Percentiles rank a stretch among this genome's conserved stretches.
These are phyloP conservation scores for Tragopan temminckii DNA, from an alignment of 2,797 vertebrate species.

Conservation along the genomic window DNA sequence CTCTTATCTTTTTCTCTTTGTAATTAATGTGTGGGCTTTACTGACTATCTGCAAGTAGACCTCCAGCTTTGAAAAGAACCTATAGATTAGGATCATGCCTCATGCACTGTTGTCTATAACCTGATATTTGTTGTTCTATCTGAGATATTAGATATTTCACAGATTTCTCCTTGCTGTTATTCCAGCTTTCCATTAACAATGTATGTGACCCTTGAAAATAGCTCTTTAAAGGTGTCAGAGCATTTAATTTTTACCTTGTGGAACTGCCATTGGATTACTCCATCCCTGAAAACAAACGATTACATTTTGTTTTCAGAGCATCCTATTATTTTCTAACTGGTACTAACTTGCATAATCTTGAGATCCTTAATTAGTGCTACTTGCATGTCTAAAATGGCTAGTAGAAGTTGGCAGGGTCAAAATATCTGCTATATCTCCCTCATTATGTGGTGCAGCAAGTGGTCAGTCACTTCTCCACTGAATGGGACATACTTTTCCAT, in stretches of 20 bases:
- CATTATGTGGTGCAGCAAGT: not conserved
- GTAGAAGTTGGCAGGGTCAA: not conserved
- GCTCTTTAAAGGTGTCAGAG: constrained; percentile 20
- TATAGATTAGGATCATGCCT: constrained; percentile 4
- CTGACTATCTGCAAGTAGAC: constrained; percentile 48
- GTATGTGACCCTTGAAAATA: constrained; percentile 28
- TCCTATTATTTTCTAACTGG: constrained; percentile 4
- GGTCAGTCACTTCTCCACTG: not conserved
- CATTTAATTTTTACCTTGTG: constrained; percentile 22
- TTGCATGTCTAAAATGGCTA: not conserved
- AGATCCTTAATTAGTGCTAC: not conserved
- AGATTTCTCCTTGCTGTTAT: not conserved
- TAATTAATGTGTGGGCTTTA: constrained; percentile 69
- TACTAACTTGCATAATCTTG: not conserved
- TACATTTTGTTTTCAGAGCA: constrained; percentile 49
- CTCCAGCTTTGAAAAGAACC: constrained; percentile 47
- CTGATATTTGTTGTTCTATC: constrained; percentile 39
- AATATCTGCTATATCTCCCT: not conserved
- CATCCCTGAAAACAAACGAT: not conserved
- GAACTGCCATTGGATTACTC: constrained; percentile 19
- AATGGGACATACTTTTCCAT: not conserved
- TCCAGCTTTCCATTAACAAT: constrained; percentile 49
- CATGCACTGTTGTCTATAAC: not conserved
- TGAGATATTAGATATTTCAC: constrained; percentile 32
- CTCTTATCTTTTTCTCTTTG: constrained; percentile 52